These are phyloP conservation scores for Takifugu bimaculatus DNA, from an alignment of 2,113 vertebrate species.

Conservation along the genomic window DNA sequence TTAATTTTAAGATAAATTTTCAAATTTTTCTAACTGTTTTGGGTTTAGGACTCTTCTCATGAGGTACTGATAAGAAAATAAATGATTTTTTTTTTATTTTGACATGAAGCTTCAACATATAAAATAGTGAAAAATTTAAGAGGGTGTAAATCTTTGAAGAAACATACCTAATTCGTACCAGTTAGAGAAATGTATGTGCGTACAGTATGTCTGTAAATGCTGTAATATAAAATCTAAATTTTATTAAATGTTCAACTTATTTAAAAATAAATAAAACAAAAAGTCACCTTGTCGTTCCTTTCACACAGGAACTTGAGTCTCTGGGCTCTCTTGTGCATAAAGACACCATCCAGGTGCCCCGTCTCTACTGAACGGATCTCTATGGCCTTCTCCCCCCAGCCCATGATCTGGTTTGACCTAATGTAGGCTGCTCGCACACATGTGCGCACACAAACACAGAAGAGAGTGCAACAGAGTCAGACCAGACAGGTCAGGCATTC, in stretches of 20 bases:
- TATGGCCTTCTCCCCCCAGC: constrained; percentile 77
- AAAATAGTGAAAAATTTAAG: too few species aligned
- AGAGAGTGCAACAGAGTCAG: too few species aligned
- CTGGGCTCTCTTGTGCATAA: constrained; percentile 77
- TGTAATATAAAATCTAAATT: too few species aligned
- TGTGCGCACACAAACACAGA: rapidly evolving
- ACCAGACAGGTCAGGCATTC: too few species aligned
- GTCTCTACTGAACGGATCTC: constrained; percentile 77
- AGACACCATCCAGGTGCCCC: constrained; percentile 73
- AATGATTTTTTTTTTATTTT: too few species aligned
- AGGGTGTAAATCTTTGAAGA: not conserved
- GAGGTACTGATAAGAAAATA: too few species aligned
- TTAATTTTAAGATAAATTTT: too few species aligned
- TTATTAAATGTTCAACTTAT: too few species aligned
- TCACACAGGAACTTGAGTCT: constrained; percentile 77
- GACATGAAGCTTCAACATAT: too few species aligned
- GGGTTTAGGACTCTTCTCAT: too few species aligned
- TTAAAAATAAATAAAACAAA: not conserved
- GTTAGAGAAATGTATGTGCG: not conserved
- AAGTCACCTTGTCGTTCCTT: constrained; percentile 71
- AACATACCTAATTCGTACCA: not conserved
- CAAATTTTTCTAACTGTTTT: too few species aligned
- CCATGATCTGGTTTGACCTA: constrained; percentile 79
- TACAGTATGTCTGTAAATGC: not conserved
- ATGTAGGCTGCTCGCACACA: constrained; percentile 66